A percentile compares a stretch with the other conserved stretches of the same genome.
These are phyloP conservation scores for Falco concolor DNA, from an alignment of 2,797 vertebrate genomes.

Conservation along the genomic window DNA sequence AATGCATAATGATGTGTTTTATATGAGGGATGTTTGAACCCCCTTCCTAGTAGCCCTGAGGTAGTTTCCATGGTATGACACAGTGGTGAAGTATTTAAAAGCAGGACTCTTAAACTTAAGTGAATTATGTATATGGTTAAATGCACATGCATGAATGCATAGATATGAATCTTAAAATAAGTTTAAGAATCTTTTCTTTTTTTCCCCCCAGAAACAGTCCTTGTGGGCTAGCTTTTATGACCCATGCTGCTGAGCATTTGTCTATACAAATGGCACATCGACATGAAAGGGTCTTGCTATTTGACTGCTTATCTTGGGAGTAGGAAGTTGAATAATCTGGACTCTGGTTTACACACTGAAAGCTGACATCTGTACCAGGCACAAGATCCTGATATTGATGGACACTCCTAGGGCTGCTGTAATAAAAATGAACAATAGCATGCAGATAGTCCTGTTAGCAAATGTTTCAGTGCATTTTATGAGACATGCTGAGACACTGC, in stretches of 20 bases:
- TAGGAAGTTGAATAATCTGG: neutral
- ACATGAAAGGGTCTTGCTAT: neutral
- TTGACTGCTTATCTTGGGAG: neutral
- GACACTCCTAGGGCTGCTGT: neutral
- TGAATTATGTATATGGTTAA: slow-evolving; percentile 54
- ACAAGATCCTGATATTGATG: neutral
- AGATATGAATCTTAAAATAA: slow-evolving; percentile 55
- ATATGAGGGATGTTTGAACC: slow-evolving; percentile 66
- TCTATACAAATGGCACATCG: neutral
- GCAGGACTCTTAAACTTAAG: slow-evolving; percentile 54
- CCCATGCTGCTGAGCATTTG: neutral
- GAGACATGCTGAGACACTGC: neutral
- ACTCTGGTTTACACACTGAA: neutral
- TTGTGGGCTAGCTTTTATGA: neutral
- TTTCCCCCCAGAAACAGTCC: neutral
- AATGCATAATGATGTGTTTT: slow-evolving; percentile 72
- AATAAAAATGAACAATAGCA: slow-evolving; percentile 6
- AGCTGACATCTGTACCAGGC: neutral
- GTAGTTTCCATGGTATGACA: slow-evolving; percentile 71
- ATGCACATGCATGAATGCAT: slow-evolving; percentile 36
- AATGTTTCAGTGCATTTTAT: neutral
- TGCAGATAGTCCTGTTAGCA: neutral
- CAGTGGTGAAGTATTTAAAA: slow-evolving; percentile 65
- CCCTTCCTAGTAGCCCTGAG: slow-evolving; percentile 66
- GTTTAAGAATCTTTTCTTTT: slow-evolving; percentile 23